A percentile compares a stretch with the other conserved stretches of the same genome.
Evolutionary conservation across 1,140 invertebrate genomes (phyloP).

Genomic region (Drosophila nigrodunni): DNA sequence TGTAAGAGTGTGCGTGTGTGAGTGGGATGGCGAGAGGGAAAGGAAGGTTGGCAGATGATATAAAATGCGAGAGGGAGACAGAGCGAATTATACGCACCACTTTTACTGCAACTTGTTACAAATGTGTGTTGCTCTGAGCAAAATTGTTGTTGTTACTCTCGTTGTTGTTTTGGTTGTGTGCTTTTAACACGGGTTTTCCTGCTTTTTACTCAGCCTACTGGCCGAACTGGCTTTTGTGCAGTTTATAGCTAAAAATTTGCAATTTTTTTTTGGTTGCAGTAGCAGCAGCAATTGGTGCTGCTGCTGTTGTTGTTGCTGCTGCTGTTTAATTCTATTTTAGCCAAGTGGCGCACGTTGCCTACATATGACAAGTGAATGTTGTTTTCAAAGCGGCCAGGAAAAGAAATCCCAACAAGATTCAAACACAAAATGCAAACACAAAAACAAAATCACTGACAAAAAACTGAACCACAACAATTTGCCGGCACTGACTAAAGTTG

Average conservation of each 20-base stretch:
- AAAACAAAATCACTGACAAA: conserved; percentile 14
- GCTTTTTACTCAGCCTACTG: conserved; percentile 42
- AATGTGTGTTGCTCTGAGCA: conserved; percentile 48
- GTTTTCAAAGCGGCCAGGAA: conserved; percentile 65
- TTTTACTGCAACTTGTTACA: conserved; percentile 66
- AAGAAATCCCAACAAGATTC: conserved; percentile 37
- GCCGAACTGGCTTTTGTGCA: conserved; percentile 45
- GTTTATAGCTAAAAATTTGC: conserved; percentile 41
- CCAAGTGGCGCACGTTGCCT: conserved; percentile 50
- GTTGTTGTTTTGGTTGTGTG: background rate
- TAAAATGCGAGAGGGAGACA: background rate
- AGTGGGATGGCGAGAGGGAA: conserved; percentile 1
- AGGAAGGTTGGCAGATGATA: background rate
- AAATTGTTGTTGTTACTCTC: conserved; percentile 18
- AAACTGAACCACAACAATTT: conserved; percentile 43
- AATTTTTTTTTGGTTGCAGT: conserved; percentile 29
- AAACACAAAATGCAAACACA: conserved; percentile 15
- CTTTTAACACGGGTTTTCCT: conserved; percentile 36
- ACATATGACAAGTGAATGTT: conserved; percentile 80
- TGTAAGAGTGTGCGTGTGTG: background rate
- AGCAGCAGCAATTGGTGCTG: background rate
- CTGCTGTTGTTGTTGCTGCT: conserved; percentile 16
- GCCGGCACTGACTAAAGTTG: conserved; percentile 38
- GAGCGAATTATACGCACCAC: conserved; percentile 45
- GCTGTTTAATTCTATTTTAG: conserved; percentile 67